Conservation (phyloP, 1,140 invertebrate species). For the Aphelenchoides avenae region DNA sequence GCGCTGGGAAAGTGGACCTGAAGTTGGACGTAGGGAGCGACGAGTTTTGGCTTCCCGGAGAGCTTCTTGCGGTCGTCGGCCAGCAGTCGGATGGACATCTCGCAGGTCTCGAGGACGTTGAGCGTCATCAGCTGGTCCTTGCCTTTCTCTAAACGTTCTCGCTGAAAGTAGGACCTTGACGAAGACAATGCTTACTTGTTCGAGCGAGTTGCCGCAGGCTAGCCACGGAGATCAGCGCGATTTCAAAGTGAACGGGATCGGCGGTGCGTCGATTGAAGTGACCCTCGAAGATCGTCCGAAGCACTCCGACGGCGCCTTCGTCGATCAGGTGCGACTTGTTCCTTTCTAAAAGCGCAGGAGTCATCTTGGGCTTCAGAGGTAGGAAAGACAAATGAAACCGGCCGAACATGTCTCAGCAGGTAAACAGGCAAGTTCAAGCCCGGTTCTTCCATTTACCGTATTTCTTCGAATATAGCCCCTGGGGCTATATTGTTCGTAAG, state of each 20-base stretch:
- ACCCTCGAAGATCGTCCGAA: constrained; percentile 37
- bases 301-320: constrained; percentile 18
- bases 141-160: constrained; percentile 17
- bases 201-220: constrained; percentile 22
- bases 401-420: too few relatives aligned
- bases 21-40: constrained; percentile 11
- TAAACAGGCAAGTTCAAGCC: too few relatives aligned
- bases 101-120: constrained; percentile 27
- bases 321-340: constrained; percentile 30
- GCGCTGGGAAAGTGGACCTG: constrained; percentile 14
- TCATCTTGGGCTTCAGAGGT: too few relatives aligned
- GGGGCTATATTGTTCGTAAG: too few relatives aligned
- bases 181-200: constrained; percentile 17
- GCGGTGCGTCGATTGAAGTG: constrained; percentile 22
- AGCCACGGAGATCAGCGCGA: constrained; percentile 23
- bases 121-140: constrained; percentile 25
- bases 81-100: constrained; percentile 28
- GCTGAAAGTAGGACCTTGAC: neutral
- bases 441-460: too few relatives aligned
- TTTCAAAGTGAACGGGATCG: constrained; percentile 26
- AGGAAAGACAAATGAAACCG: too few relatives aligned
- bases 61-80: constrained; percentile 15
- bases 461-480: too few relatives aligned
- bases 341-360: constrained; percentile 12
- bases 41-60: constrained; percentile 11